phyloP scores from a whole-genome alignment of 2,113 vertebrate genomes.

The Crotalus horridus region DNA sequence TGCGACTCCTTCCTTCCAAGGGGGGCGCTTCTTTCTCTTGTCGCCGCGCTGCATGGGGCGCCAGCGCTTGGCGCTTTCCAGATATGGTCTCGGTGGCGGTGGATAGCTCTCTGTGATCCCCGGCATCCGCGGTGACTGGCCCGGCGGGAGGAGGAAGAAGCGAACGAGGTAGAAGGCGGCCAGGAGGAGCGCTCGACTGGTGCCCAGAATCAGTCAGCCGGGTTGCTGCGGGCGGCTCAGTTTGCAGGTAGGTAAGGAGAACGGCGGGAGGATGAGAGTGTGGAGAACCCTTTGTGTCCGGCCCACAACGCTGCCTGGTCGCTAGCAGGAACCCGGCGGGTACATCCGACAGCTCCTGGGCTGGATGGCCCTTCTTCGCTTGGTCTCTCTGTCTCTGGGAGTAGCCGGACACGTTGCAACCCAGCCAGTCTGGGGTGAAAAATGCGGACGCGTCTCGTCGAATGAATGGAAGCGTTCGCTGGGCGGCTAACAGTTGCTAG shows the following conservation, averaged over 20 bases:
- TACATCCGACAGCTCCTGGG: no score
- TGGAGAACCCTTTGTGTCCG: slow-evolving; percentile 25
- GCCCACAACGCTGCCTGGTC: neutral
- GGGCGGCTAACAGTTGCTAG: no score
- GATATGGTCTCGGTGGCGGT: neutral
- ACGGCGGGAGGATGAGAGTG: slow-evolving; percentile 22
- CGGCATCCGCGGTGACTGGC: neutral
- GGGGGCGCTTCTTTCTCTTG: neutral
- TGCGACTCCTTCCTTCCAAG: neutral
- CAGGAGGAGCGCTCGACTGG: neutral
- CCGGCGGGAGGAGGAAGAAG: neutral
- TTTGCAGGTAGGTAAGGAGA: slow-evolving; percentile 6
- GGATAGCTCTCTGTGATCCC: neutral
- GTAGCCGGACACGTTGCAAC: neutral
- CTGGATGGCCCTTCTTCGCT: neutral
- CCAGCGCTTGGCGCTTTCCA: neutral
- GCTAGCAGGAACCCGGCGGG: neutral
- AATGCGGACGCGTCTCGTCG: neutral
- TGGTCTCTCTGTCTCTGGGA: neutral
- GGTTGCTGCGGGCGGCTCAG: slow-evolving; percentile 18
- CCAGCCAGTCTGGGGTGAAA: neutral
- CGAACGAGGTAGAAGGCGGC: neutral
- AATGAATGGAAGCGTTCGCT: neutral
- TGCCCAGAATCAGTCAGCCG: slow-evolving; percentile 4
- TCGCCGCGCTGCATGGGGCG: neutral